phyloP scores from a whole-genome alignment of 2,888 invertebrate genomes.

The Caradrina clavipalpis region DNA sequence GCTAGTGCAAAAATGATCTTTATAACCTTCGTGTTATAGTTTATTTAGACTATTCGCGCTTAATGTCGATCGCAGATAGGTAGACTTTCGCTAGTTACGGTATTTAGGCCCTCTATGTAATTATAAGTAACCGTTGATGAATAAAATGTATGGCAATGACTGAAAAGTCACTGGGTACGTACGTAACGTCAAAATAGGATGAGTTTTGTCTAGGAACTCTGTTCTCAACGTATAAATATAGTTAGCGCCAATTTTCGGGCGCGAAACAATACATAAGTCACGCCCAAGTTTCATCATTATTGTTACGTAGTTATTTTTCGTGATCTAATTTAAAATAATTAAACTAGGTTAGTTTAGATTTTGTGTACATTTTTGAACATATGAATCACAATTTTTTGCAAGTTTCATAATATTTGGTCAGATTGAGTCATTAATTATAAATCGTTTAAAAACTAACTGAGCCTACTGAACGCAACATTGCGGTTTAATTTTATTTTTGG shows the following conservation, averaged over 20 bases:
- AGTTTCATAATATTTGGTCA: constrained; percentile 22
- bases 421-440: neutral
- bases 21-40: neutral
- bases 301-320: neutral
- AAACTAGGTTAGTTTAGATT: neutral
- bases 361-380: neutral
- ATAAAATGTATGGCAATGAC: too few species aligned
- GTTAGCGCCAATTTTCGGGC: constrained; percentile 14
- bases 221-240: neutral
- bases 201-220: neutral
- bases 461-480: accelerated
- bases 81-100: constrained; percentile 13
- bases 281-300: constrained; percentile 9
- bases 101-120: neutral
- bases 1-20: constrained; percentile 17
- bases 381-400: constrained; percentile 4
- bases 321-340: neutral
- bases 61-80: neutral
- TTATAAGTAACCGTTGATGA: too few species aligned
- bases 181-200: neutral
- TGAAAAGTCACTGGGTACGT: neutral
- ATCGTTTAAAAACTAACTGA: neutral
- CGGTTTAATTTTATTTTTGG: neutral
- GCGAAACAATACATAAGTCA: neutral
- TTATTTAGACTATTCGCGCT: neutral